Base-by-base conservation (phyloP, 2,888 invertebrate genomes). In the Eumerus sabulonum region DNA sequence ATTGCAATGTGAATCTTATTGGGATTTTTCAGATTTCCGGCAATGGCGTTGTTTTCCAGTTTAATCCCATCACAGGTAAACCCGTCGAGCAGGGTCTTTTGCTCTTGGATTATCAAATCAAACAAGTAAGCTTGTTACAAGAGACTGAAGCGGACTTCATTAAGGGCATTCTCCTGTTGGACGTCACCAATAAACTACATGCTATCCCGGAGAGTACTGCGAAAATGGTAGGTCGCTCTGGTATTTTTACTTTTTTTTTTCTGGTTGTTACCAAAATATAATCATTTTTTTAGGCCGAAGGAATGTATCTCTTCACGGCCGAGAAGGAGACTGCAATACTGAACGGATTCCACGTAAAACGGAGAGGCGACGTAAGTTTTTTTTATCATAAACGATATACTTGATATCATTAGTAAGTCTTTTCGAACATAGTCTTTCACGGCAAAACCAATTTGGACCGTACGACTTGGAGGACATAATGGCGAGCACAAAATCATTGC, bases 41-140 rank as follows among this genome's bases (percentile, higher is more conserved):
- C 40, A 92, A 93, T 82, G 94, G 94, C 1, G 87, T 95, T n/a
- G 85, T 97, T 17, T 92, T 93, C 82, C 92, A 93, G 13, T 94
- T 99, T 87, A 95, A 99, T 90, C 99, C 99, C 0, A 95, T 99
- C 81, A 95, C 93, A 57, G 99, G 99, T 7, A 91, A 91, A 45
- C 89, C 91, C 12, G 86, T 92, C 0, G 88, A 89, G 74, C 92
- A 91, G 76, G 90, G 91, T 1, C 83, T 90, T 0, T 86, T 90
- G 59, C 90, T 90, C 59, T 88, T 96, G 19, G 91, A 91, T 82
- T 93, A 92, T 85, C 91, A 91, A 86, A 91, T 97, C 63, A 91
- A 93, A 83, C 98, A 98, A 88, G 91, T 93, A 12, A 91, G 94
- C 76, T 85, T 96, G 68, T 86, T 97, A 62, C 93, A 93, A 11